Conservation (phyloP, 2,888 invertebrate species). For the Eilema griseolum region DNA sequence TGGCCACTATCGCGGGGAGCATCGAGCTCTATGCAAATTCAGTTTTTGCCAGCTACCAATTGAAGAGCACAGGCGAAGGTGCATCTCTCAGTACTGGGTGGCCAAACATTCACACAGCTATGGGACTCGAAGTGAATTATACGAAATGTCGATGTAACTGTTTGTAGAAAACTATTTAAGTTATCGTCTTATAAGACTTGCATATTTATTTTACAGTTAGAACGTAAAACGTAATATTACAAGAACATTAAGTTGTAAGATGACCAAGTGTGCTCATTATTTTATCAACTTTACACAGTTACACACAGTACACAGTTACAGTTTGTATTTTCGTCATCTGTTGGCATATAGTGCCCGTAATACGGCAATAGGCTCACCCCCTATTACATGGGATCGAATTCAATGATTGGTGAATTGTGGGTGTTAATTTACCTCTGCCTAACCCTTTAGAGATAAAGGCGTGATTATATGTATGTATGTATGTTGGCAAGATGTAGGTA, state of each 20-base stretch:
- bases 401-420: too few species aligned
- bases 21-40: slow-evolving; percentile 85
- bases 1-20: slow-evolving; percentile 76
- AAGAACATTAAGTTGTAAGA: background rate
- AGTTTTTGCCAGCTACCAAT: slow-evolving; percentile 85
- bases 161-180: slow-evolving; percentile 26
- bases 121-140: slow-evolving; percentile 41
- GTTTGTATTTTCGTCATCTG: too few species aligned
- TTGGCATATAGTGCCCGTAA: too few species aligned
- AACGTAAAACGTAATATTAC: background rate
- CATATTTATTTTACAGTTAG: background rate
- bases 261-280: too few species aligned
- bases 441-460: too few species aligned
- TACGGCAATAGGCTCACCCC: too few species aligned
- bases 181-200: background rate
- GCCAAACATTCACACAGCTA: slow-evolving; percentile 54
- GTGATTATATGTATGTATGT: too few species aligned
- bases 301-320: too few species aligned
- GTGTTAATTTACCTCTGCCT: too few species aligned
- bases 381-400: too few species aligned
- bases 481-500: too few species aligned
- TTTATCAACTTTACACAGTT: too few species aligned
- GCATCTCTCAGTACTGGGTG: slow-evolving; percentile 73
- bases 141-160: slow-evolving; percentile 42
- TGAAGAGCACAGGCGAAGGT: slow-evolving; percentile 71